Percentiles rank a stretch among this genome's conserved stretches.
These are phyloP conservation scores for Bombus confusus DNA, from an alignment of 1,140 invertebrate species.

Conservation along the genomic window DNA sequence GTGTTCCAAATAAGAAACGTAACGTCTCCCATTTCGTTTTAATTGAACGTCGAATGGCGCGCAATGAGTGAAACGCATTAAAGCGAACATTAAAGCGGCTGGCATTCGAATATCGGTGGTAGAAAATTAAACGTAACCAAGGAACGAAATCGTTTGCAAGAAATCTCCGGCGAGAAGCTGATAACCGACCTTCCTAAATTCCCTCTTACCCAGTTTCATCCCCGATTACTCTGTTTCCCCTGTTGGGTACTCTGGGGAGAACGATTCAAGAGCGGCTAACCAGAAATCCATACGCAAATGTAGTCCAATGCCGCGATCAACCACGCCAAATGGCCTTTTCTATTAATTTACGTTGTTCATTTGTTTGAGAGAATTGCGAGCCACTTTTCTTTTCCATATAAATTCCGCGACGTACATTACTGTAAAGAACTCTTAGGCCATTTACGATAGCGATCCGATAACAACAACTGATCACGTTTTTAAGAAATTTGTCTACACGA, in stretches of 20 bases:
- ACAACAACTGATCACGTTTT: no score
- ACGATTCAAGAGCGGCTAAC: neutral
- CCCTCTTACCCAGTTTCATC: conserved; percentile 8
- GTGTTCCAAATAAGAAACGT: no score
- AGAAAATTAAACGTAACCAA: conserved; percentile 13
- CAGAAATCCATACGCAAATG: neutral
- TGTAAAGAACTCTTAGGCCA: neutral
- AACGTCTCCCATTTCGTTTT: neutral
- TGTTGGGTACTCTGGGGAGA: neutral
- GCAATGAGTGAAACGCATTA: conserved; percentile 21
- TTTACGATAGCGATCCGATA: no score
- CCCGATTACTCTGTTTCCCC: conserved; percentile 7
- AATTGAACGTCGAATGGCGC: neutral
- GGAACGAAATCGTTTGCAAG: conserved; percentile 27
- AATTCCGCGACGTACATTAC: neutral
- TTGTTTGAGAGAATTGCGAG: neutral
- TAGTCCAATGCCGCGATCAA: neutral
- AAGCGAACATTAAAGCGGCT: neutral
- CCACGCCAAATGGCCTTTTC: neutral
- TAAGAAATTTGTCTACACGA: no score
- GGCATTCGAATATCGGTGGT: conserved; percentile 22
- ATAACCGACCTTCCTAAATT: conserved; percentile 10
- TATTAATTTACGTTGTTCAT: neutral
- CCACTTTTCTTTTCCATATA: neutral
- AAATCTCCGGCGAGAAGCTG: conserved; percentile 21